These are phyloP conservation scores for Drosophila ananassae DNA, from an alignment of 1,140 invertebrate species.

Conservation along the genomic window DNA sequence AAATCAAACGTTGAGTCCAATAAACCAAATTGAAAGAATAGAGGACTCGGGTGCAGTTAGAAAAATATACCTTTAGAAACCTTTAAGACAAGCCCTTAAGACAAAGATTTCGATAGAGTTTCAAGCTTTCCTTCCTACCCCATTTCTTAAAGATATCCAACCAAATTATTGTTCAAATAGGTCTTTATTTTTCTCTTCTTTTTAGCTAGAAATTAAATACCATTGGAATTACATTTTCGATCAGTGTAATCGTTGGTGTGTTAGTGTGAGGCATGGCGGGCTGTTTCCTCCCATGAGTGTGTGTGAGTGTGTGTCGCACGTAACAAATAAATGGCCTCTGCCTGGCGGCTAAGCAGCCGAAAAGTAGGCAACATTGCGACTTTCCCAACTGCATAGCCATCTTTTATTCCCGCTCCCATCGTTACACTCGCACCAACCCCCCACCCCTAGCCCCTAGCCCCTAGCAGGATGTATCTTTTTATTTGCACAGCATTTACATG, in stretches of 20 bases:
- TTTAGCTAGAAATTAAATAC: background rate
- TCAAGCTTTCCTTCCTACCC: background rate
- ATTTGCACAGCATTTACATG: constrained; percentile 54
- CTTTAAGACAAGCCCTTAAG: background rate
- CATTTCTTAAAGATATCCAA: too few relatives aligned
- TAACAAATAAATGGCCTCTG: constrained; percentile 46
- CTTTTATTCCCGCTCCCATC: background rate
- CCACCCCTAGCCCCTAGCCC: background rate
- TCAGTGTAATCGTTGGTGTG: constrained; percentile 2
- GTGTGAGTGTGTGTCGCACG: constrained; percentile 35
- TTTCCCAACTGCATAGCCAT: constrained; percentile 43
- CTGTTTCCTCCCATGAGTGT: background rate
- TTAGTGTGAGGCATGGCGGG: background rate
- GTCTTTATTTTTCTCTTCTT: too few relatives aligned
- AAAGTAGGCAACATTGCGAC: constrained; percentile 57
- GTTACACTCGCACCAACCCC: too few relatives aligned
- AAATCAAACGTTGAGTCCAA: constrained; percentile 60
- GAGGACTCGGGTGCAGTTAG: constrained; percentile 6
- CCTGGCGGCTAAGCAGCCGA: constrained; percentile 53
- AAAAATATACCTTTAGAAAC: too few relatives aligned
- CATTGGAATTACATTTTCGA: background rate
- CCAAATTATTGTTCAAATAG: too few relatives aligned
- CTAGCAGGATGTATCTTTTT: constrained; percentile 41
- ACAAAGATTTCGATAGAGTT: background rate
- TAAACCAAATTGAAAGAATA: constrained; percentile 61